Conservation (phyloP, 2,797 vertebrate genomes). For the Acrocephalus scirpaceus region DNA sequence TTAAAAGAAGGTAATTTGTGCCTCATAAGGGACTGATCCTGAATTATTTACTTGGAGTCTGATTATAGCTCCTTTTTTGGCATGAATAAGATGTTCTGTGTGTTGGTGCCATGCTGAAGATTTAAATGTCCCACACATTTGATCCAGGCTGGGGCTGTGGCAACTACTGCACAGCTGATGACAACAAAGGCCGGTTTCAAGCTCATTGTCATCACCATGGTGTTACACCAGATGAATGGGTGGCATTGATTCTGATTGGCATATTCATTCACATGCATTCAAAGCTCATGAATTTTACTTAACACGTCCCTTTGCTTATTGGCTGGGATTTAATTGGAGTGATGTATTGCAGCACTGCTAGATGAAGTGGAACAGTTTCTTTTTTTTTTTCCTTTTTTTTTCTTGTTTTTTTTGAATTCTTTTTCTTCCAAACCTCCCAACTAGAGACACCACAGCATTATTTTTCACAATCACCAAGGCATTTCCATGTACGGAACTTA, state of each 20-base stretch:
- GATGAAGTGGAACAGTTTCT: slow-evolving; percentile 72
- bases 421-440: slow-evolving; percentile 66
- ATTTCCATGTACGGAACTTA: slow-evolving; percentile 30
- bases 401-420: not conserved
- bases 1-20: slow-evolving; percentile 5
- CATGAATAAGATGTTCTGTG: slow-evolving; percentile 75
- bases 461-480: slow-evolving; percentile 38
- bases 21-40: slow-evolving; percentile 34
- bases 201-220: slow-evolving; percentile 74
- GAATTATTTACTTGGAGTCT: slow-evolving; percentile 58
- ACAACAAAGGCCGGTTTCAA: slow-evolving; percentile 71
- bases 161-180: slow-evolving; percentile 69
- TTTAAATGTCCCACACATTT: slow-evolving; percentile 70
- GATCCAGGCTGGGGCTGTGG: slow-evolving; percentile 61
- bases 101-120: slow-evolving; percentile 68
- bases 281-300: slow-evolving; percentile 78
- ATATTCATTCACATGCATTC: slow-evolving; percentile 71
- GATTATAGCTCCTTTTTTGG: slow-evolving; percentile 61
- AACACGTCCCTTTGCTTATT: slow-evolving; percentile 67
- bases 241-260: slow-evolving; percentile 73
- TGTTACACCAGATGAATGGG: slow-evolving; percentile 68
- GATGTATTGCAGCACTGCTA: slow-evolving; percentile 68
- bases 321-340: slow-evolving; percentile 70
- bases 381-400: not conserved
- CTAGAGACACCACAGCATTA: slow-evolving; percentile 56